Conservation (phyloP, 1,140 invertebrate species). For the Rhynchophorus ferrugineus region DNA sequence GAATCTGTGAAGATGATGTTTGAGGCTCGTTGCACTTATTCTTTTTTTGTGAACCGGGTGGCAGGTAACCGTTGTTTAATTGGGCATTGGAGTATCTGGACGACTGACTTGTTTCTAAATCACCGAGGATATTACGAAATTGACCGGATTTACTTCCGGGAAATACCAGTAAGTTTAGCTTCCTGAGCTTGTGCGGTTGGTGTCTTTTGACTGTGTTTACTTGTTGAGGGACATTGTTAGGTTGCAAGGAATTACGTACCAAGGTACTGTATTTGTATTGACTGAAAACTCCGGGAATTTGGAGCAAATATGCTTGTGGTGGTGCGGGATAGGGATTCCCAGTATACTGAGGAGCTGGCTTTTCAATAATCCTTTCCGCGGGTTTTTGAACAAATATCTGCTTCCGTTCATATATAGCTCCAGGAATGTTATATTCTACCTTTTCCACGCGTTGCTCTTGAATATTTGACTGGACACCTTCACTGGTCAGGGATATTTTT, state of each 20-base stretch:
- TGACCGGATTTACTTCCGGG: conserved; percentile 6
- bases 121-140: conserved; percentile 5
- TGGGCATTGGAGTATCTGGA: conserved; percentile 10
- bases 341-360: conserved; percentile 24
- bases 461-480: too few relatives aligned
- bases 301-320: conserved; percentile 18
- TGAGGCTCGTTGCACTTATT: neutral
- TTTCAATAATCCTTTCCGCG: conserved; percentile 33
- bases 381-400: conserved; percentile 46
- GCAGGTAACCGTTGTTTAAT: conserved; percentile 17
- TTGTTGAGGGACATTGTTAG: conserved; percentile 12
- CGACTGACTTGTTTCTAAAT: neutral
- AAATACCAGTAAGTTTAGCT: conserved; percentile 13
- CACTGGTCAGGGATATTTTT: too few relatives aligned
- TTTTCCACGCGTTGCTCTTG: neutral
- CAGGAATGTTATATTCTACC: conserved; percentile 31
- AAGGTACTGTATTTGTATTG: conserved; percentile 16
- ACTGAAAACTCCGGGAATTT: conserved; percentile 14
- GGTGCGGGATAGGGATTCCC: conserved; percentile 30
- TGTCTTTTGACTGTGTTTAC: conserved; percentile 6
- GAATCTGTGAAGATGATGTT: neutral
- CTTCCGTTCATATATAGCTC: too few relatives aligned
- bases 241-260: conserved; percentile 6
- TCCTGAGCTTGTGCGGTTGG: neutral
- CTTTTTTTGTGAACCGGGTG: neutral